phyloP scores from a whole-genome alignment of 2,113 vertebrate genomes.

The Struthidea cinerea region DNA sequence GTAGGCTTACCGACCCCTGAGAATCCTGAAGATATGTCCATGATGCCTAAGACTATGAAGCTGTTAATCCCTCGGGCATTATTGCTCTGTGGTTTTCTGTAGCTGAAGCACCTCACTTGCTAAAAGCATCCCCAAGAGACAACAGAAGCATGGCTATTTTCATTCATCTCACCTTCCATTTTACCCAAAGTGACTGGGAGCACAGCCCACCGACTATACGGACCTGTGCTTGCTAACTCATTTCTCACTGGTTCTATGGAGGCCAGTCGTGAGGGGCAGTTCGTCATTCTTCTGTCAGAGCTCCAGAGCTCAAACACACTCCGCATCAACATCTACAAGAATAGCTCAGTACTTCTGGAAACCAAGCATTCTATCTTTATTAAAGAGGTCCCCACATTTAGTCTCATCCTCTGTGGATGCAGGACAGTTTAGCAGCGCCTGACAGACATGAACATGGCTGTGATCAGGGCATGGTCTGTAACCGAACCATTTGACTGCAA shows the following conservation, averaged over 20 bases:
- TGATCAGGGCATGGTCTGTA: not conserved
- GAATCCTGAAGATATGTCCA: not conserved
- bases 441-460: rapidly evolving
- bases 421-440: not conserved
- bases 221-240: not conserved
- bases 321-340: not conserved
- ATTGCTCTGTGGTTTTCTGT: not conserved
- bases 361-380: not conserved
- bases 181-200: not conserved
- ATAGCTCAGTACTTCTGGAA: not conserved
- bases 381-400: not conserved
- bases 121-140: not conserved
- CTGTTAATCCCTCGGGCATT: not conserved
- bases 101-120: not conserved
- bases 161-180: not conserved
- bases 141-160: not conserved
- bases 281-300: not conserved
- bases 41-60: not conserved
- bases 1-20: not conserved
- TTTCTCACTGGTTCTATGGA: not conserved
- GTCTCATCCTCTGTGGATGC: not conserved
- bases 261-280: rapidly evolving
- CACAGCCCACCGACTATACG: rapidly evolving
- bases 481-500: not conserved
- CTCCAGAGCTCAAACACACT: not conserved